Base-by-base conservation (phyloP, 2,888 invertebrate species). In the Plebejus melissa region DNA sequence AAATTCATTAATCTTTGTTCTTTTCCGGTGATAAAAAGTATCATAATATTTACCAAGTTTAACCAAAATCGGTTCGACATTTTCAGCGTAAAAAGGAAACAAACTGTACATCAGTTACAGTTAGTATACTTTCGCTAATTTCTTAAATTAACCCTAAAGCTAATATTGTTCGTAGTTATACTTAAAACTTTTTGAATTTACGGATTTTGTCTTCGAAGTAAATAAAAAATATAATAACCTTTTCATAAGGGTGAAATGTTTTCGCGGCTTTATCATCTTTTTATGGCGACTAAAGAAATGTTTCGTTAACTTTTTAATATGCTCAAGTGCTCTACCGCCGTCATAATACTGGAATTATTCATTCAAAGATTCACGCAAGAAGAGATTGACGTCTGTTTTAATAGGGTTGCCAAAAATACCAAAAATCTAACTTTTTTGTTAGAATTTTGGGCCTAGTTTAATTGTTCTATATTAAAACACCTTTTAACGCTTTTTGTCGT, bases 321-420 rank as follows among this genome's bases (percentile, higher is more conserved):
- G 13, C 32, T 36, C 65, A 65, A 65, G 32, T 65, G 65, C 60
- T 28, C 60, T 28, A 60, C 65, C 65, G 5, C 1, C 16, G 65
- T 65, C 65, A 32, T 65, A 65, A 36, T 13, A 65, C 65, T 65
- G 32, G 16, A 65, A 65, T 65, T 65, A 65, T 65, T 65, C 65
- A 65, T 65, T 65, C 65, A 65, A 65, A 65, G 65, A 65, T 65
- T 36, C 32, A 65, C 65, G 65, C 32, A 65, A 65, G 16, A 65
- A 5, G 5, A 65, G 65, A 32, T 32, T 13, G 65, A 65, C 11
- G 65, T 65, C 65, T 65, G 65, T 65, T 65, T 65, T 11, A 65
- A 65, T 65, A 65, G 65, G 65, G 65, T 65, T 36, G 65, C 13
- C 65, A 13, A 13, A 32, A 65, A 13, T 11, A 22, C 22, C n/a